Base-by-base conservation (phyloP, 1,140 invertebrate genomes). In the Panulirus ornatus region DNA sequence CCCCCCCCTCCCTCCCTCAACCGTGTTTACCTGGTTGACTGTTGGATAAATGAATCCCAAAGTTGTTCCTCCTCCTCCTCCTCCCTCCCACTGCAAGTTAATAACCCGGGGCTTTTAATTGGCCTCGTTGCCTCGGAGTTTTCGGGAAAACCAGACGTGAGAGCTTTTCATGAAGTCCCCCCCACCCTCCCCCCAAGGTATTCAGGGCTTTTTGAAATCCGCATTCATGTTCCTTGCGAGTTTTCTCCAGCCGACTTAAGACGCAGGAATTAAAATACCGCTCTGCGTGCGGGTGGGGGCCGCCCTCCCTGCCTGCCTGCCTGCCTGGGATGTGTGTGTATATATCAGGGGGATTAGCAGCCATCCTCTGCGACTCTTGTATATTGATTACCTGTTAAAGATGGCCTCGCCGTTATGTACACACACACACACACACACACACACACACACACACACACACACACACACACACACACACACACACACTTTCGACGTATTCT, bases 371-470 rank as follows among this genome's bases (percentile, higher is more conserved):
- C 40, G 44, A 78, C 75, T 78, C 75, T 76, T 78, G 75, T 78
- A 44, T 78, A 78, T 78, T 78, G 75, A 78, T 78, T 47, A 78
- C 44, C 36, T 78, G 75, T 78, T 78, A 78, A 78, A 78, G 75
- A 78, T 42, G 75, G 58, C 58, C 58, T 66, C 58, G n/a, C 58
- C 58, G 58, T 66, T 66, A 66, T 66, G 58, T 66, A 66, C 30
- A 66, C 58, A 66, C 58, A 27, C 30, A n/a, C n/a, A n/a, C n/a
- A n/a, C n/a, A n/a, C n/a, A n/a, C n/a, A n/a, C n/a, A n/a, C n/a
- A n/a, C n/a, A n/a, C n/a, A n/a, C n/a, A n/a, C n/a, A n/a, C n/a
- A n/a, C n/a, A n/a, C n/a, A n/a, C n/a, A n/a, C n/a, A n/a, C n/a
- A n/a, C n/a, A n/a, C n/a, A n/a, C n/a, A n/a, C n/a, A n/a, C n/a